Base-by-base conservation (phyloP, 2,113 vertebrate genomes). In the Phaethon lepturus region DNA sequence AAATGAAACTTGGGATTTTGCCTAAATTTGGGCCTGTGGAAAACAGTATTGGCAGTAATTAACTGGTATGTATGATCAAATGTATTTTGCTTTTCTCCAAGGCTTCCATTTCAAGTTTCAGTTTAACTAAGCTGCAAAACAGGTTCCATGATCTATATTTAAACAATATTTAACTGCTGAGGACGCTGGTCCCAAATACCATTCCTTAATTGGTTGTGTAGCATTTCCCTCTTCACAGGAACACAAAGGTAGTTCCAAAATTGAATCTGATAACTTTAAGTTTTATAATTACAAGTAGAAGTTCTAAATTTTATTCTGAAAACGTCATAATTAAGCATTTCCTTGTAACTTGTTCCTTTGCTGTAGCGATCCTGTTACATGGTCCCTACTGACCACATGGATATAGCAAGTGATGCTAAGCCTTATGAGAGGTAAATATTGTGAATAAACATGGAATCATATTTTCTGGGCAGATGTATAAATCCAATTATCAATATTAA, bases 61-160 rank as follows among this genome's bases (percentile, higher is more conserved):
- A 88, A 55, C 16, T 38, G n/a, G 24, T 82, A 7, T 49, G n/a
- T 72, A 40, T 60, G 45, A 60, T 83, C 15, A 72, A 55, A 29
- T 72, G 31, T 26, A 3, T 69, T 75, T 75, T 66, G 49, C 35
- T 74, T 90, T 90, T 91, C 68, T 94, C 49, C 19, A 52, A 53
- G 42, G 45, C 50, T 76, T 93, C 23, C 5, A 47, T 60, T 93
- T 96, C 81, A 64, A 69, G 80, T 93, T 96, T 94, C 49, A 72
- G 47, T 94, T 95, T 91, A 93, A 90, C 90, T 82, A 80, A 76
- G 82, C 59, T 74, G 82, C 8, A 45, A 28, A 96, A 83, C 92
- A 88, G 82, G 78, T 93, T 93, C 56, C 25, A 19, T 67, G n/a
- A 63, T 86, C 82, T 94, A 31, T 95, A 59, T 76, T 93, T 94